Percentiles rank a stretch among this genome's conserved stretches.
Conservation (phyloP, 2,113 vertebrate genomes). For the Amphiprion percula region DNA sequence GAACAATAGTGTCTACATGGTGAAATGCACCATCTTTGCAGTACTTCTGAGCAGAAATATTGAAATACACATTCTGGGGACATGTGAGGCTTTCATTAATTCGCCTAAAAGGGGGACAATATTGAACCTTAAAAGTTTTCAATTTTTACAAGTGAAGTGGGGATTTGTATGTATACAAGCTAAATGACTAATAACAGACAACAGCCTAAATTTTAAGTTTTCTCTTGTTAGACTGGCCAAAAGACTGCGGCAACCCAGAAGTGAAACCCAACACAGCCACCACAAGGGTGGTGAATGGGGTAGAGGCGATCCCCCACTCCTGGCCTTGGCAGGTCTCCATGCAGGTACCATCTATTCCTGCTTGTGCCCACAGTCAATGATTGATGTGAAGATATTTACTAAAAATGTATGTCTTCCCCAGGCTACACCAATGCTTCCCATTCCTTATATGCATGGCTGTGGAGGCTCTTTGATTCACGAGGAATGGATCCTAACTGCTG, state of each 20-base stretch:
- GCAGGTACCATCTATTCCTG: constrained; percentile 75
- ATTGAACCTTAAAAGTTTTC: too few relatives aligned
- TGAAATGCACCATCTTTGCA: too few relatives aligned
- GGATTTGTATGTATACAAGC: too few relatives aligned
- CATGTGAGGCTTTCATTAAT: too few relatives aligned
- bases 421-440: constrained; percentile 32
- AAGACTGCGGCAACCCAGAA: constrained; percentile 73
- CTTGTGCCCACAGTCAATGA: background rate
- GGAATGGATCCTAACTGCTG: constrained; percentile 84
- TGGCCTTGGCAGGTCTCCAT: constrained; percentile 86
- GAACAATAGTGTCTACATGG: too few relatives aligned
- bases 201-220: background rate
- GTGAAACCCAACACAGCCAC: constrained; percentile 61
- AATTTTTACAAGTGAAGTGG: too few relatives aligned
- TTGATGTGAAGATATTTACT: background rate
- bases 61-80: too few relatives aligned
- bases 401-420: constrained; percentile 33
- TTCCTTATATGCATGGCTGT: constrained; percentile 77
- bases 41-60: too few relatives aligned
- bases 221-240: constrained; percentile 74
- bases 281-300: constrained; percentile 77
- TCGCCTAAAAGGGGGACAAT: too few relatives aligned
- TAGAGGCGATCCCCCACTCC: constrained; percentile 77
- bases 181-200: background rate
- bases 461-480: constrained; percentile 83